These are phyloP conservation scores for Epinotia brunnichana DNA, from an alignment of 2,888 invertebrate genomes.

Conservation along the genomic window DNA sequence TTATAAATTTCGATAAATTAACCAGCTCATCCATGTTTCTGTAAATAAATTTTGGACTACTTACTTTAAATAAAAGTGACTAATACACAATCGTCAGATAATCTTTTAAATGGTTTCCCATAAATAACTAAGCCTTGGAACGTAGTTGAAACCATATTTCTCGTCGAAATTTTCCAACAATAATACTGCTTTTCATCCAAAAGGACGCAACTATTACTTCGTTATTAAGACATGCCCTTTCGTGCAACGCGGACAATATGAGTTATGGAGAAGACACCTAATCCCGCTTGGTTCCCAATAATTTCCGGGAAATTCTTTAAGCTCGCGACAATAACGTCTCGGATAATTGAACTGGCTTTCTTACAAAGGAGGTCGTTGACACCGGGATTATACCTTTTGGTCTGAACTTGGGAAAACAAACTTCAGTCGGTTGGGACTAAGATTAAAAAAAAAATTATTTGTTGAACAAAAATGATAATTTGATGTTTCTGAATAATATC, in stretches of 20 bases:
- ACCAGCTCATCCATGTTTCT: background rate
- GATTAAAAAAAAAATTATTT: too few species aligned
- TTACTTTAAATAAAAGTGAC: too few species aligned
- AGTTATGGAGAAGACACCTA: slow-evolving; percentile 37
- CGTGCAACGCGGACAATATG: slow-evolving; percentile 22
- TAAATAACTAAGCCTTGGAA: background rate
- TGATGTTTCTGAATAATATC: too few species aligned
- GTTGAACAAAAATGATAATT: too few species aligned
- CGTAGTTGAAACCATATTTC: background rate
- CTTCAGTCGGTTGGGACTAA: too few species aligned
- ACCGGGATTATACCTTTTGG: background rate
- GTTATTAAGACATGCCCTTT: slow-evolving; percentile 5
- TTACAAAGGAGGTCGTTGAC: slow-evolving; percentile 7
- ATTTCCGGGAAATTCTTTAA: slow-evolving; percentile 39
- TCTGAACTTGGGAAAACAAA: background rate
- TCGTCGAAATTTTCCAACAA: slow-evolving; percentile 3
- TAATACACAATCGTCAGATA: background rate
- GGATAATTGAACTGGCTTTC: slow-evolving; percentile 38
- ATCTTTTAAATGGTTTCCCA: background rate
- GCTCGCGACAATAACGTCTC: slow-evolving; percentile 40
- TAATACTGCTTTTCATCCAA: background rate
- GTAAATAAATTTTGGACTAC: background rate
- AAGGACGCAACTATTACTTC: background rate
- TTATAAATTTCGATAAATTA: background rate
- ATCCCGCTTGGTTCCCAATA: slow-evolving; percentile 34